Evolutionary conservation across 2,888 invertebrate genomes (phyloP), one percentile per base, ranked within the genome.

Genomic region (Heliconius charithonia): DNA sequence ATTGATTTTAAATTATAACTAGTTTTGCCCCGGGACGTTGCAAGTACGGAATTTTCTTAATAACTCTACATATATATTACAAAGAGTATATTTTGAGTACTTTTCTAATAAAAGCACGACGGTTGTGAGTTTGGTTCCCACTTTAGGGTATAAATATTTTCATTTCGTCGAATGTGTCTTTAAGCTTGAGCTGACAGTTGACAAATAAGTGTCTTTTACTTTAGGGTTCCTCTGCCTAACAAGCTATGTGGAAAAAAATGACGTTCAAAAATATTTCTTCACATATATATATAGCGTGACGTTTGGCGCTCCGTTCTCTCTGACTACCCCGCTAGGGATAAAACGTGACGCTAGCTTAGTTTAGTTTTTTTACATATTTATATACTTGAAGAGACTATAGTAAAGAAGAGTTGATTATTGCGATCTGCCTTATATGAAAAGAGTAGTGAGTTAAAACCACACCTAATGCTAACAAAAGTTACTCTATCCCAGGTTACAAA

Each of bases 1-100:
- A 73, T 73, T 73, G 62, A 62, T 73, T 37, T 73, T 73, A 63
- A 73, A 73, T 62, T 73, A 63, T 62, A 73, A 41, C 73, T 73
- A 73, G 73, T 9, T 37, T 62, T 27, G 16, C 32, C 41, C 37
- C 9, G 4, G 7, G 25, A 12, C 41, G 27, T 25, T 27, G 62
- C 19, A 41, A 12, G 63, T 56, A 32, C 56, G 25, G 16, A 73
- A 41, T 73, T 62, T 72, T 29, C 56, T 72, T 56, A 56, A 32
- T 7, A 32, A 59, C n/a, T 56, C 56, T n/a, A n/a, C 56, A 56
- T 56, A 9, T 56, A 56, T 56, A 56, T 10, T n/a, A n/a, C n/a
- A 56, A 56, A 56, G 56, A 10, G 22, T 7, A 56, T n/a, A 56
- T 56, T 9, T 7, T 3, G 22, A 56, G 16, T 22, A 7, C 9